Evolutionary conservation across 2,888 invertebrate genomes (phyloP), one percentile per base, ranked within the genome.

Genomic region (Dione juno): DNA sequence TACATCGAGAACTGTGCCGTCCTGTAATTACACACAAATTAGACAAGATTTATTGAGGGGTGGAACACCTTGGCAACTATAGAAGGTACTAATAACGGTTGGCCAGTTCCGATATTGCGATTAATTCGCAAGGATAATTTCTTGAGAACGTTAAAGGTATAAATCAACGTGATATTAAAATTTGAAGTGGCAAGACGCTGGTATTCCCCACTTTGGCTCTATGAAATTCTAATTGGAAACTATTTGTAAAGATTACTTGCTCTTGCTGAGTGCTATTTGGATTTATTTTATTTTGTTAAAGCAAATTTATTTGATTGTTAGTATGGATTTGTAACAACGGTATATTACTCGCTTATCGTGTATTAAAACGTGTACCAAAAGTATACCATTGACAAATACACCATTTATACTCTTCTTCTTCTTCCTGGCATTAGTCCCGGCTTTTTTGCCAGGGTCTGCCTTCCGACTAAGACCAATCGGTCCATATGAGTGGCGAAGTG

Each of bases 1-100:
- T 89, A 90, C 90, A 85, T 80, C 83, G 89, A 88, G 89, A 88
- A 88, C 90, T 89, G 88, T 87, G 84, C 90, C 86, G 87, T 88
- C 87, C 91, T 90, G 91, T 93, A 93, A 93, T 93, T 92, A 93
- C 93, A 92, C 92, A 93, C 92, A 93, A 93, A 93, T 93, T 93
- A 93, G 92, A 91, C 90, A 92, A 93, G 92, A 93, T 93, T 93
- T 93, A 93, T 92, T 82, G 92, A 88, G 90, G 93, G 93, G 92
- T 89, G 89, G 87, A 88, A 91, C 92, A 93, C 92, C 92, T 93
- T 92, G 87, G 92, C 88, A 93, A 93, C 93, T 91, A 89, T 88
- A 85, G 86, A 85, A 87, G 88, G 89, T 89, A 92, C 90, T 90
- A 91, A 90, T 92, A 92, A 92, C 88, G 91, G 88, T 87, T 87